phyloP scores from a whole-genome alignment of 2,113 vertebrate species.

The Lichenostomus cassidix region DNA sequence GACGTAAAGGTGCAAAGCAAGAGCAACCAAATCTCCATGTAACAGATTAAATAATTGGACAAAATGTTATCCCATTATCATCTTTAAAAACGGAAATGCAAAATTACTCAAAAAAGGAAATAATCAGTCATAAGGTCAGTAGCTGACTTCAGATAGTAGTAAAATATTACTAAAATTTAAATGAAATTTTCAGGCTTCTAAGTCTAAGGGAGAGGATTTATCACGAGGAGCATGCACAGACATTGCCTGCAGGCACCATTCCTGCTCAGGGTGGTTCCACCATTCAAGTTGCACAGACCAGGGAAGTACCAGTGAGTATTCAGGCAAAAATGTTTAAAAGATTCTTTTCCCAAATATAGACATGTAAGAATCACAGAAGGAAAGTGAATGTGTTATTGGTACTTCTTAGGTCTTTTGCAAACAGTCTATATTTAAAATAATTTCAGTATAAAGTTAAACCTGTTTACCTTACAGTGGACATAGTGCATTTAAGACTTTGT shows the following conservation, averaged over 20 bases:
- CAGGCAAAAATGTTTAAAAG: not conserved
- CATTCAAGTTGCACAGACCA: not conserved
- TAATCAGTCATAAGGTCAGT: not conserved
- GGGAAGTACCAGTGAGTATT: not conserved
- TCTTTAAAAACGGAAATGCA: not conserved
- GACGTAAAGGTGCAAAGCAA: not conserved
- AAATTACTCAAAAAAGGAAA: not conserved
- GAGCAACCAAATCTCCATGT: not conserved
- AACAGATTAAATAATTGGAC: not conserved
- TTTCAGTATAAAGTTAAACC: not conserved
- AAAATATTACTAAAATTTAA: not conserved
- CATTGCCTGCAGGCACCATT: not conserved
- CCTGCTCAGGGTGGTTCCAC: not conserved
- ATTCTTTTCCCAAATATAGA: not conserved
- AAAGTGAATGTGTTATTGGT: fast-evolving
- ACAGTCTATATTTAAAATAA: not conserved
- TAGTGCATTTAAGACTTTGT: not conserved
- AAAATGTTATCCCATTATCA: not conserved
- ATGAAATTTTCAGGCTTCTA: not conserved
- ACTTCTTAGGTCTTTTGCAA: not conserved
- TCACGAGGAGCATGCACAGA: not conserved
- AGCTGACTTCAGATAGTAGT: not conserved
- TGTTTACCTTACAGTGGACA: not conserved
- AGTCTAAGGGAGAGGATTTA: not conserved
- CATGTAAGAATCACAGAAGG: not conserved